Conservation (phyloP, 2,797 vertebrate genomes). For the Sebastes flavidus region DNA sequence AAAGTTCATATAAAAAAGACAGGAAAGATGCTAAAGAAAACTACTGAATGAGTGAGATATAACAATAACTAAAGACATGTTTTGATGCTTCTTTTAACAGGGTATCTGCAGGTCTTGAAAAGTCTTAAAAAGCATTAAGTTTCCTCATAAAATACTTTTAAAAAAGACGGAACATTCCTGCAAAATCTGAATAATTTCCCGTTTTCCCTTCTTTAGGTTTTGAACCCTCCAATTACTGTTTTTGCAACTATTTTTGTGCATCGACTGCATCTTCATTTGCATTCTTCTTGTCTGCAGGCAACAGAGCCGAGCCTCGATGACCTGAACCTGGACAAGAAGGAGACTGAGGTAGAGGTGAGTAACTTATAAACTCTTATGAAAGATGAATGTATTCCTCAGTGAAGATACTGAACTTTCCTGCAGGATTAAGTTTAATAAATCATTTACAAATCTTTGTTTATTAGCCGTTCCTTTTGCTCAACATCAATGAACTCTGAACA, state of each 20-base stretch:
- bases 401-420: background rate
- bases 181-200: too few relatives aligned
- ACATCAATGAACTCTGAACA: background rate
- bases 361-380: too few relatives aligned
- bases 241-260: background rate
- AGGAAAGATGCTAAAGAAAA: background rate
- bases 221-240: background rate
- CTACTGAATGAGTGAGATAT: too few relatives aligned
- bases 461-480: background rate
- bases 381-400: too few relatives aligned
- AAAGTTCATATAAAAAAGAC: too few relatives aligned
- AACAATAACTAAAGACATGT: background rate
- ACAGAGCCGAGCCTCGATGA: conserved; percentile 88
- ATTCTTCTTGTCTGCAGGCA: conserved; percentile 70
- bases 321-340: conserved; percentile 87
- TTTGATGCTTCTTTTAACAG: background rate
- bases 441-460: background rate
- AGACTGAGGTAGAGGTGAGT: conserved; percentile 93
- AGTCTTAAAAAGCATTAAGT: too few relatives aligned
- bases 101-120: too few relatives aligned
- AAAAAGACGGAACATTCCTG: too few relatives aligned
- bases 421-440: background rate
- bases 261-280: background rate
- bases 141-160: too few relatives aligned
- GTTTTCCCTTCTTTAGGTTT: background rate